phyloP scores from a whole-genome alignment of 2,888 invertebrate species.

The Acleris sparsana region DNA sequence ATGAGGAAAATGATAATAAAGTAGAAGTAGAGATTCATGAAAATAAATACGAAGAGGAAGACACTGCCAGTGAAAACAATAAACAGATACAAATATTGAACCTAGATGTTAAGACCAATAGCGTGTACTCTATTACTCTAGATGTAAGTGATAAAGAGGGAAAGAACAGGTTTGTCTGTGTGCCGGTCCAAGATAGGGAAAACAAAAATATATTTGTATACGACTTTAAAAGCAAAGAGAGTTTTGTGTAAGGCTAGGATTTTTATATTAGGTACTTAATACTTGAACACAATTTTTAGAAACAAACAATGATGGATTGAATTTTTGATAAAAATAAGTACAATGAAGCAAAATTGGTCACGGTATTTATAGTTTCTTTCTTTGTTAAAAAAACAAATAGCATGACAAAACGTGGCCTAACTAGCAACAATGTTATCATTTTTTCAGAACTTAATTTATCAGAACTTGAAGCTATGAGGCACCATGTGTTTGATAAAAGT shows the following conservation, averaged over 20 bases:
- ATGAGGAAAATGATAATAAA: conserved; percentile 60
- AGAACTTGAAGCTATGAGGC: background rate
- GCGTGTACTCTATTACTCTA: conserved; percentile 78
- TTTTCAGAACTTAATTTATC: background rate
- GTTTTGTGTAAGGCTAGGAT: conserved; percentile 63
- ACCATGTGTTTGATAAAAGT: conserved; percentile 17
- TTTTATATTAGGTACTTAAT: conserved; percentile 13
- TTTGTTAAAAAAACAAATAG: no score
- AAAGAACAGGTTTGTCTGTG: conserved; percentile 73
- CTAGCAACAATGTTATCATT: no score
- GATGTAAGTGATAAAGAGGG: conserved; percentile 72
- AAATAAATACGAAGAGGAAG: conserved; percentile 45
- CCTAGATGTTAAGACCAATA: conserved; percentile 78
- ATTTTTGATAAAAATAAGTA: no score
- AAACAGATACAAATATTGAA: conserved; percentile 81
- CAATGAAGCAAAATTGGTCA: no score
- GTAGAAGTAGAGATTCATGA: conserved; percentile 45
- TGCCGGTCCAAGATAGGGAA: conserved; percentile 68
- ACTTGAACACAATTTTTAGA: conserved; percentile 20
- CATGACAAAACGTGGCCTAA: no score
- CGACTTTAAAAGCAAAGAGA: conserved; percentile 78
- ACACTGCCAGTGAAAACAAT: conserved; percentile 69
- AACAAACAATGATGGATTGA: no score
- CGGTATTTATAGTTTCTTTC: no score
- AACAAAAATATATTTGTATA: conserved; percentile 80